Conservation (phyloP, 2,888 invertebrate species). For the Tiliacea citrago region DNA sequence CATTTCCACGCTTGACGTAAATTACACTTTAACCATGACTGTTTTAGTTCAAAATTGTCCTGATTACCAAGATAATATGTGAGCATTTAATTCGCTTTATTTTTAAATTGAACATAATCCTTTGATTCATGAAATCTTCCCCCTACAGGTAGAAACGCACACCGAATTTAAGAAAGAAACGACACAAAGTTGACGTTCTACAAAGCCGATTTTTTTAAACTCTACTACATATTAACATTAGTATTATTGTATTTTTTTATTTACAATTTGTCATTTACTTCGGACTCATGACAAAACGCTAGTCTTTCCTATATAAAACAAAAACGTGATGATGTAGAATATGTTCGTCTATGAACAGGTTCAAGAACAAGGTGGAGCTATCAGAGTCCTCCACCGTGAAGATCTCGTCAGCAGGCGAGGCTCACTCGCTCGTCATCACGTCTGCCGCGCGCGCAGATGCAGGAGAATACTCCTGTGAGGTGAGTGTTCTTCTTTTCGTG, state of each 20-base stretch:
- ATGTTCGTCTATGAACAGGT: conserved; percentile 82
- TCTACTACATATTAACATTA: background rate
- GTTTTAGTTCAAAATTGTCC: background rate
- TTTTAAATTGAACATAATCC: background rate
- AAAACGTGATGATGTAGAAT: background rate
- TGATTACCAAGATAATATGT: background rate
- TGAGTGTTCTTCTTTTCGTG: conserved; percentile 71
- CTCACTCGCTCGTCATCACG: conserved; percentile 93
- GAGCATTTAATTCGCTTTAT: background rate
- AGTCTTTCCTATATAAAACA: background rate
- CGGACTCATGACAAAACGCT: background rate
- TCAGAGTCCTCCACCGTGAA: conserved; percentile 91
- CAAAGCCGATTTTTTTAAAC: too few relatives aligned
- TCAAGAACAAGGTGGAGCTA: conserved; percentile 93
- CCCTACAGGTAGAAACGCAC: too few relatives aligned
- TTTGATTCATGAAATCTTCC: background rate
- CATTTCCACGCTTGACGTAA: background rate
- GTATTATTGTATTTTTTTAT: background rate
- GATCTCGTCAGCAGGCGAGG: conserved; percentile 93
- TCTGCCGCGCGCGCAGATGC: conserved; percentile 94
- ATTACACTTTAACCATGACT: background rate
- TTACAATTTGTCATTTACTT: background rate
- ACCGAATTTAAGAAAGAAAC: too few relatives aligned
- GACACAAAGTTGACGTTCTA: too few relatives aligned
- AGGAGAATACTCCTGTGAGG: conserved; percentile 94